A percentile compares a stretch with the other conserved stretches of the same genome.
Evolutionary conservation across 2,888 invertebrate species (phyloP).

Genomic region (Calliopum simillimum): DNA sequence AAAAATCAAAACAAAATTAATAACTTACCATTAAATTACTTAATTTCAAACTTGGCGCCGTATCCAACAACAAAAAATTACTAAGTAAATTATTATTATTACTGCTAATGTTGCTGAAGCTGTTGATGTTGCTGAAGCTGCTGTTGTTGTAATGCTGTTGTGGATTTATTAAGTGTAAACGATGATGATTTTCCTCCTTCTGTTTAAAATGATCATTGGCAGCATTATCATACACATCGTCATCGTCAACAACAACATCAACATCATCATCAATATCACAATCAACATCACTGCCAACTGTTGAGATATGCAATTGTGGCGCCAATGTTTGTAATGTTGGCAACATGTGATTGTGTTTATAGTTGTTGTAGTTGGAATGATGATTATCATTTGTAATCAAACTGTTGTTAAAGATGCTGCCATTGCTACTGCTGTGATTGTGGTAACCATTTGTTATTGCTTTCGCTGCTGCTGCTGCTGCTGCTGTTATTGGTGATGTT

Average conservation of each 20-base stretch:
- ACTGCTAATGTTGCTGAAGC: slow-evolving; percentile 44
- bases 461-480: slow-evolving; percentile 25
- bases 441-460: neutral
- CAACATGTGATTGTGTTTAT: slow-evolving; percentile 45
- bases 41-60: slow-evolving; percentile 66
- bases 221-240: slow-evolving; percentile 51
- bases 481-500: slow-evolving; percentile 46
- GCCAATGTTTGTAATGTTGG: slow-evolving; percentile 18
- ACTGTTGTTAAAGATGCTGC: slow-evolving; percentile 19
- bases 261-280: slow-evolving; percentile 28
- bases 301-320: slow-evolving; percentile 36
- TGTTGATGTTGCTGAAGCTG: slow-evolving; percentile 42
- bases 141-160: slow-evolving; percentile 17
- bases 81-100: slow-evolving; percentile 43
- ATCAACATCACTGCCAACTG: slow-evolving; percentile 44
- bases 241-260: slow-evolving; percentile 27
- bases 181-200: slow-evolving; percentile 28
- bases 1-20: slow-evolving; percentile 15
- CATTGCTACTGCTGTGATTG: slow-evolving; percentile 5
- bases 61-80: slow-evolving; percentile 60
- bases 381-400: slow-evolving; percentile 14
- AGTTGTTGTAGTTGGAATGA: slow-evolving; percentile 41
- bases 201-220: slow-evolving; percentile 41
- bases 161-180: slow-evolving; percentile 11
- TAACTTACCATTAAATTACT: slow-evolving; percentile 67